phyloP scores from a whole-genome alignment of 1,140 invertebrate species.

The Globodera ellingtonae region DNA sequence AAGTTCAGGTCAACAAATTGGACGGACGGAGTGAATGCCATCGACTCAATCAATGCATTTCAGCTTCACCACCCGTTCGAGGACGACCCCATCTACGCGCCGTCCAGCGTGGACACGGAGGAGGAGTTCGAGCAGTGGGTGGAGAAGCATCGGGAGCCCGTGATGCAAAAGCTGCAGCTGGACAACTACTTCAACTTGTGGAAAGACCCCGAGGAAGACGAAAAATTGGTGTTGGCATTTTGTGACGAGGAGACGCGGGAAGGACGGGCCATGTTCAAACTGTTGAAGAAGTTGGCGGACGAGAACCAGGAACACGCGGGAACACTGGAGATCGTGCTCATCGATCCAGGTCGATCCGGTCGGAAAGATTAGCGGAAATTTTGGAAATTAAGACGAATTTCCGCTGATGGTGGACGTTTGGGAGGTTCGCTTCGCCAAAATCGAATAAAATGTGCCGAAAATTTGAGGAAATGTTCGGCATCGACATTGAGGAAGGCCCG shows the following conservation, averaged over 20 bases:
- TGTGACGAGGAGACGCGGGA: conserved; percentile 65
- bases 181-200: conserved; percentile 65
- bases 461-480: conserved; percentile 62
- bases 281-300: conserved; percentile 62
- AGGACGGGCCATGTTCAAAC: conserved; percentile 62
- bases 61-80: conserved; percentile 64
- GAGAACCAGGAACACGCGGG: conserved; percentile 65
- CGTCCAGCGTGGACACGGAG: conserved; percentile 62
- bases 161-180: conserved; percentile 64
- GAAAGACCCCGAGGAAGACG: conserved; percentile 64
- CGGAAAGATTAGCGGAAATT: neutral
- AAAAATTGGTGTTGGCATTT: conserved; percentile 61
- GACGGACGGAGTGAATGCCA: neutral
- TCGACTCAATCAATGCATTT: conserved; percentile 29
- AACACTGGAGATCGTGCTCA: conserved; percentile 63
- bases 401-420: conserved; percentile 65
- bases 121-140: conserved; percentile 66
- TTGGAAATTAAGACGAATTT: conserved; percentile 59
- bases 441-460: too few relatives aligned
- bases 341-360: conserved; percentile 55
- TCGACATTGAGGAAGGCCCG: conserved; percentile 65
- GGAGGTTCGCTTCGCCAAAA: conserved; percentile 32
- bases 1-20: conserved; percentile 7
- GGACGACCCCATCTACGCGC: conserved; percentile 64
- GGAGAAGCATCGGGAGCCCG: conserved; percentile 63